Evolutionary conservation across 1,140 invertebrate genomes (phyloP), one percentile per base, ranked within the genome.

Genomic region (Neotoxoptera formosana): DNA sequence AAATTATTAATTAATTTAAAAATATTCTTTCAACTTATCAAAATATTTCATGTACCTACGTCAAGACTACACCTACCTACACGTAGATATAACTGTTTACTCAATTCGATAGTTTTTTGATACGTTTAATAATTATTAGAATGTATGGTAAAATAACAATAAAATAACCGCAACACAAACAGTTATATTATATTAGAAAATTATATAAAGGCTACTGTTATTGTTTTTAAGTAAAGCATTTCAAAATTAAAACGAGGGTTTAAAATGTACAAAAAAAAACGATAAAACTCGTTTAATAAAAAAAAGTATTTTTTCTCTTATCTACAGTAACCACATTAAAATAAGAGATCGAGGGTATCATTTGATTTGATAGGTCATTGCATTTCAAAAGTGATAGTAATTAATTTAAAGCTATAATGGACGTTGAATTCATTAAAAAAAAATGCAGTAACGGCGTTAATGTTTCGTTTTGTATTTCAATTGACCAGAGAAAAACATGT

Each of bases 361-460:
- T 87, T 87, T 87, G 48, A 48, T 87, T 87, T 87, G 17, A 87
- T 87, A 48, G 47, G 86, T 81, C 53, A 45, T 88, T 48, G 30
- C 30, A 87, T 87, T n/a, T 87, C 7, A 87, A n/a, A 87, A 48
- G n/a, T 36, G 47, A 2, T 23, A n/a, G 30, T 87, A 87, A 87
- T 87, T 87, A 87, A 87, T n/a, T 87, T 51, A 87, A 86, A 47
- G 11, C 25, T 86, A n/a, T n/a, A 86, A 86, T 86, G 84, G 84
- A 30, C 45, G 84, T 47, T 30, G 7, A 48, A 48, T 87, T 48
- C 7, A 21, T 48, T 48, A 21, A 48, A 48, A 48, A 48, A 51
- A n/a, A 87, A n/a, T 30, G 14, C 11, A 48, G 45, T 25, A 51
- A 51, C 8, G 30, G 45, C 84, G 84, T 87, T 87, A 87, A 87